phyloP scores from a whole-genome alignment of 2,888 invertebrate species.

The Platerodrilus igneus region DNA sequence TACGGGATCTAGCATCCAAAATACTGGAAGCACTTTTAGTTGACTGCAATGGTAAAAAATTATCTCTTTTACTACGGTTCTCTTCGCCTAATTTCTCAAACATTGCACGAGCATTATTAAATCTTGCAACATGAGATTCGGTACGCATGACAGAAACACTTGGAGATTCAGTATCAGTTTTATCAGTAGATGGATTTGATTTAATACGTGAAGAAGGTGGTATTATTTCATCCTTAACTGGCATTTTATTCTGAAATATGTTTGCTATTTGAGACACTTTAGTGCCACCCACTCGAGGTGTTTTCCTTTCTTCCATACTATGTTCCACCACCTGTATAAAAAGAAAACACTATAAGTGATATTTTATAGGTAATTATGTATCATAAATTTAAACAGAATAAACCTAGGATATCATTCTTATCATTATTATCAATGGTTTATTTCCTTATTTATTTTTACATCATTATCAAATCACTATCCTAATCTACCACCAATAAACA shows the following conservation, averaged over 20 bases:
- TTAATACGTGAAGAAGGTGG: constrained; percentile 20
- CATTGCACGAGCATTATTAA: constrained; percentile 85
- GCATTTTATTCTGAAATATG: constrained; percentile 62
- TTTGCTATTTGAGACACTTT: constrained; percentile 90
- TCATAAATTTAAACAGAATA: no score
- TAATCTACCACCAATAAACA: no score
- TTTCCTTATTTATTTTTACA: no score
- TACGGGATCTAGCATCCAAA: constrained; percentile 57
- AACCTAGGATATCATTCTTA: no score
- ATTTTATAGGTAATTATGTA: no score
- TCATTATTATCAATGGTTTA: no score
- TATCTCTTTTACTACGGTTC: constrained; percentile 49
- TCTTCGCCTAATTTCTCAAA: constrained; percentile 85
- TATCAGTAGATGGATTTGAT: constrained; percentile 37
- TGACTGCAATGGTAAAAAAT: constrained; percentile 41
- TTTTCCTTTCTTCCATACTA: constrained; percentile 45
- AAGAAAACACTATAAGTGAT: no score
- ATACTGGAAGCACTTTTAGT: constrained; percentile 50
- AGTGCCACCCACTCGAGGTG: constrained; percentile 52
- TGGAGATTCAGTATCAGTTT: constrained; percentile 32
- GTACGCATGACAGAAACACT: constrained; percentile 72
- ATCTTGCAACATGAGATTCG: constrained; percentile 84
- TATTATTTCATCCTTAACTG: constrained; percentile 20
- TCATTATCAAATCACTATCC: no score
- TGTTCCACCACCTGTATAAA: constrained; percentile 6